Base-by-base conservation (phyloP, 2,113 vertebrate species). In the Labeo rohita region DNA sequence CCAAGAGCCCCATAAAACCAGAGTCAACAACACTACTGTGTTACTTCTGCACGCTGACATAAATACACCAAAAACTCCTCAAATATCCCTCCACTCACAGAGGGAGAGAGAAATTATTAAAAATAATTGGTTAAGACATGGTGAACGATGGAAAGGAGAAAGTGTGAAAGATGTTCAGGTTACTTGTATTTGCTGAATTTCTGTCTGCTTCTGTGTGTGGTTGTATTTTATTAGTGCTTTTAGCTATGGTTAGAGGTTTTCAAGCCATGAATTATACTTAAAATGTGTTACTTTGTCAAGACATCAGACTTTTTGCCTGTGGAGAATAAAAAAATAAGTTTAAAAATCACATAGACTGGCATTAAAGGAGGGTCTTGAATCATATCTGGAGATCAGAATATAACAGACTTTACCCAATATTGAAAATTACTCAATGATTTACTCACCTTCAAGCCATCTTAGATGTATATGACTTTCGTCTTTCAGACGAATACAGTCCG, bases 1-100 rank as follows among this genome's bases (percentile, higher is more conserved):
- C 94, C 94, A 94, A 95, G 92, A 95, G 91, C 89, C 92, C 87
- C 85, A 92, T 94, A 94, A 94, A 95, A 90, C 88, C 86, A 92
- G 84, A 93, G 91, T 93, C 93, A 94, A 94, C 94, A 94, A 93
- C 93, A 93, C 91, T 76, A 88, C 88, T 90, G 92, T 93, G 93
- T 93, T 93, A 94, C 90, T 84, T 68, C 63, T 47, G 13, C 80
- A 70, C 84, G 80, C 84, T 79, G 80, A 50, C 80, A 73, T 9
- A 75, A 61, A 84, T 68, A 83, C 47, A 52, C 16, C 16, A 82
- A 52, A 65, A 68, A 39, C 80, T 83, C 80, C 65, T 11, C 15
- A 70, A 52, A 70, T 83, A 78, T 61, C 43, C 13, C 8, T 6
- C n/a, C 2, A 84, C n/a, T 56, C n/a, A 23, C 45, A 21, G 23